Base-by-base conservation (phyloP, 2,113 vertebrate genomes). In the Athene noctua region DNA sequence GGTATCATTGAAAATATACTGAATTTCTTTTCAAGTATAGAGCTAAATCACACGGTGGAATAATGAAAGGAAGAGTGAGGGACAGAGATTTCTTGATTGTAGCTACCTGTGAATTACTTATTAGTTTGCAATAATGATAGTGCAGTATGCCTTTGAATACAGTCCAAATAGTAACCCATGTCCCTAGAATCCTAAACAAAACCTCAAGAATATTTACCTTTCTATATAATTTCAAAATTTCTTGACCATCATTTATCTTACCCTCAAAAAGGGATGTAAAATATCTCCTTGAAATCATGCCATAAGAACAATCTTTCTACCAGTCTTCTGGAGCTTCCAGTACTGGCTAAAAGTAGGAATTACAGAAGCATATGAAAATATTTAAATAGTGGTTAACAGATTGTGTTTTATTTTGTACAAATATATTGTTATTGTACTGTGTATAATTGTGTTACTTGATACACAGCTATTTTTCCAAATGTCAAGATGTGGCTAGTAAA, bases 401-500 rank as follows among this genome's bases (percentile, higher is more conserved):
- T 67, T 85, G 42, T 72, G n/a, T 89, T 94, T 95, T 96, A 46
- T 89, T 95, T 92, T 94, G 44, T 87, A 55, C 10, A 5, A 62
- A 80, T 86, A 70, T 80, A 78, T 85, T 91, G 77, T 83, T 87
- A 14, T 78, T 92, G 61, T 78, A 78, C 42, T 89, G 62, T 78
- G 66, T 55, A 54, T 92, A 94, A 94, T 47, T 83, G 42, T 96
- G 93, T 88, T 93, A 96, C 46, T 88, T 90, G 80, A 95, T 94
- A 94, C 51, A 59, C 27, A 93, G 55, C 80, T 97, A 80, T 97
- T 96, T 92, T 91, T 81, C 74, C 92, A 88, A 96, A 95, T 90
- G 93, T 86, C 92, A 93, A 94, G 52, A 93, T 96, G 90, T 85
- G 92, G 71, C 86, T 94, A 49, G 46, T 86, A 77, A 92, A 80